Conservation (phyloP, 2,888 invertebrate genomes). For the Tipula vernalis region DNA sequence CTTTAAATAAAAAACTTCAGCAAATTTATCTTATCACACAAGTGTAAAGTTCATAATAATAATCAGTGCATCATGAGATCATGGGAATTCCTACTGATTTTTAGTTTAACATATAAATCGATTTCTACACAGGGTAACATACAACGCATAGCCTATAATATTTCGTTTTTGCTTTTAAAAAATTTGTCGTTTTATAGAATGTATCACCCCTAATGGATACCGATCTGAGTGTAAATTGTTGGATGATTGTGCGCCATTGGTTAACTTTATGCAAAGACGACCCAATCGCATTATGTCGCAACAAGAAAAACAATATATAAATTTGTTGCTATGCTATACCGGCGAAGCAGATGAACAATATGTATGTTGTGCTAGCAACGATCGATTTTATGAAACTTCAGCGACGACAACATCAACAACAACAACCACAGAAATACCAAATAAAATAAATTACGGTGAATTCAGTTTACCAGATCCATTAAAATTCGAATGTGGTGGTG, state of each 20-base stretch:
- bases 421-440: background rate
- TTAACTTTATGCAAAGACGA: background rate
- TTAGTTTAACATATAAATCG: too few species aligned
- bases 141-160: too few species aligned
- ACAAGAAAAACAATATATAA: background rate
- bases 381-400: background rate
- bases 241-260: background rate
- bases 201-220: background rate
- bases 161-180: too few species aligned
- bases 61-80: too few species aligned
- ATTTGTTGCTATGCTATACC: background rate
- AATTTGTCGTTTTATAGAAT: background rate
- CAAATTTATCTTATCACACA: too few species aligned
- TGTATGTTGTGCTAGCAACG: background rate
- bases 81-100: too few species aligned
- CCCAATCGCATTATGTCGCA: background rate
- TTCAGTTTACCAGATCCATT: background rate
- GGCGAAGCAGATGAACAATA: background rate
- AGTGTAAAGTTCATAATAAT: too few species aligned
- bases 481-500: conserved; percentile 20
- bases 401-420: background rate
- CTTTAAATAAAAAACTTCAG: too few species aligned
- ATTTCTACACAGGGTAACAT: too few species aligned
- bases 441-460: background rate
- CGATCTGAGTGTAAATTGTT: background rate